Percentiles rank a stretch among this genome's conserved stretches.
Evolutionary conservation across 2,888 invertebrate genomes (phyloP).

Genomic region (Rhogogaster chlorosoma): DNA sequence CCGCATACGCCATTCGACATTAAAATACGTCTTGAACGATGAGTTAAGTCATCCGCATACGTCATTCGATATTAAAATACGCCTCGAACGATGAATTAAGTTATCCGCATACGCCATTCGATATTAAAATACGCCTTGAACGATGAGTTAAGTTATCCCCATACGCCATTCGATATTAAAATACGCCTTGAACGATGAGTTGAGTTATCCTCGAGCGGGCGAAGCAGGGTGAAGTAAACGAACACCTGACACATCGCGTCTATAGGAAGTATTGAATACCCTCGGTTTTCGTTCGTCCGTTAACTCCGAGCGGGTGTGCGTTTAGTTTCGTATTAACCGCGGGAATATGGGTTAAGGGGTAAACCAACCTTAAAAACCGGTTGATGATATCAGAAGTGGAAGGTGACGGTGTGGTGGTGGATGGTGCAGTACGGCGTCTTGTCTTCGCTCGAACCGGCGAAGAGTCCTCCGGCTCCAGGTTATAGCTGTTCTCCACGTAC

Average conservation of each 20-base stretch:
- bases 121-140: background rate
- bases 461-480: constrained; percentile 17
- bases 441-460: background rate
- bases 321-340: constrained; percentile 20
- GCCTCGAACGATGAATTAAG: background rate
- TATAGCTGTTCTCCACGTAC: background rate
- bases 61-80: background rate
- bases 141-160: background rate
- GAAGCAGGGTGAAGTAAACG: background rate
- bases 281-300: background rate
- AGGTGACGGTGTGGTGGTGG: background rate
- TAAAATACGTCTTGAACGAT: background rate
- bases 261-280: constrained; percentile 2
- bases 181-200: background rate
- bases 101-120: too few relatives aligned
- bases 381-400: constrained; percentile 44
- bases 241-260: background rate
- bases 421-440: background rate
- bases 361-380: constrained; percentile 50
- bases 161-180: background rate
- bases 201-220: background rate
- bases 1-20: too few relatives aligned
- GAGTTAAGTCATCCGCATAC: background rate
- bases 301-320: background rate
- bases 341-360: constrained; percentile 48